Evolutionary conservation across 2,888 invertebrate species (phyloP).

Genomic region (Deroplatys truncata): DNA sequence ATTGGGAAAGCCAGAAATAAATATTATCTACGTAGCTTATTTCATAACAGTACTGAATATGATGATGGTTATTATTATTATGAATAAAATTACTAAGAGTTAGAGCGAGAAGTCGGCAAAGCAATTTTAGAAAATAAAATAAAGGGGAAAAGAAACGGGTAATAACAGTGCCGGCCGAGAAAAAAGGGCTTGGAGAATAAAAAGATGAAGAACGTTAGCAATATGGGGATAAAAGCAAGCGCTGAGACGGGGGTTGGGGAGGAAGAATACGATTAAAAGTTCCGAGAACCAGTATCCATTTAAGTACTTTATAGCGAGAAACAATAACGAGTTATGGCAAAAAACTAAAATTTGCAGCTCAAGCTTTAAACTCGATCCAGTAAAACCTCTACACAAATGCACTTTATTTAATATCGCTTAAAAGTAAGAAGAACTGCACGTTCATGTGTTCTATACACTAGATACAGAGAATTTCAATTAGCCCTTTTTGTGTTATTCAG

Average conservation of each 20-base stretch:
- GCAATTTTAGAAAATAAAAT: neutral
- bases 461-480: no score
- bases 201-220: neutral
- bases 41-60: no score
- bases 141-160: neutral
- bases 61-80: neutral
- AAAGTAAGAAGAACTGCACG: no score
- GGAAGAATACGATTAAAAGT: neutral
- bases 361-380: no score
- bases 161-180: neutral
- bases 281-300: neutral
- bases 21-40: no score
- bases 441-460: no score
- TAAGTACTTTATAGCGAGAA: neutral
- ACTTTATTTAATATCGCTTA: no score
- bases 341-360: no score
- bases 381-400: no score
- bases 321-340: neutral
- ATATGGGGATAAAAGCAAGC: neutral
- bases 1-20: no score
- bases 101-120: neutral
- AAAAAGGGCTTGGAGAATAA: neutral
- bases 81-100: neutral
- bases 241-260: neutral
- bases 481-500: no score